These are phyloP conservation scores for Otocyon megalotis DNA, from an alignment of 2,113 vertebrate genomes.

Conservation along the genomic window DNA sequence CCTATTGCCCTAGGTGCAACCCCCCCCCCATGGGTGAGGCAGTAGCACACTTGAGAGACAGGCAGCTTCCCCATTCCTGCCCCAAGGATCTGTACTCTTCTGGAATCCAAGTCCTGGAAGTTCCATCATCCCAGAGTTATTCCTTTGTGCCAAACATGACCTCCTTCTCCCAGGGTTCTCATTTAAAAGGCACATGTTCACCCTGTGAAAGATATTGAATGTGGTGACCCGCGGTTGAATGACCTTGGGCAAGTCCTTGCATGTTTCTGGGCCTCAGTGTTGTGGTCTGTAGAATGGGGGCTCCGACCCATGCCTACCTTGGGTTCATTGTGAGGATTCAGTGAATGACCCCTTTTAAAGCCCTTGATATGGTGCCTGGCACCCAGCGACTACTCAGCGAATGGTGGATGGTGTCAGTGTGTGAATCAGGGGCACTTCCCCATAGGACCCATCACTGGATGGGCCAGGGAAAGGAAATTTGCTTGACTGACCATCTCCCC, in stretches of 20 bases:
- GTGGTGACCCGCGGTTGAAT: neutral
- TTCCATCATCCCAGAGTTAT: neutral
- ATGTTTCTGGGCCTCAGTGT: neutral
- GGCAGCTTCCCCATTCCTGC: too few species aligned
- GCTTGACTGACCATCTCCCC: neutral
- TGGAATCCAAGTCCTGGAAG: neutral
- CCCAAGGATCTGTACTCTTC: neutral
- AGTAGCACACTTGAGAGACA: fast-evolving
- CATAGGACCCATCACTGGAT: fast-evolving
- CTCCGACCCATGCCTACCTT: fast-evolving
- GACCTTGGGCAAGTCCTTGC: neutral
- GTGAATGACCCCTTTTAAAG: neutral
- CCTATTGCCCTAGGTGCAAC: neutral
- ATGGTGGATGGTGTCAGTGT: fast-evolving
- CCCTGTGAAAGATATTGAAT: neutral
- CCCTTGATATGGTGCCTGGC: neutral
- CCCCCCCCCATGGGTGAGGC: neutral
- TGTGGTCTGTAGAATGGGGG: neutral
- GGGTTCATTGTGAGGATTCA: neutral
- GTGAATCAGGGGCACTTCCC: neutral
- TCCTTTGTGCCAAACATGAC: neutral
- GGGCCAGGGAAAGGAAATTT: neutral
- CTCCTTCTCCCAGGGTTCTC: neutral
- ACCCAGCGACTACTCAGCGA: neutral
- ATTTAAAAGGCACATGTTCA: neutral